Conservation (phyloP, 1,140 invertebrate genomes). For the Bombus sylvicola region DNA sequence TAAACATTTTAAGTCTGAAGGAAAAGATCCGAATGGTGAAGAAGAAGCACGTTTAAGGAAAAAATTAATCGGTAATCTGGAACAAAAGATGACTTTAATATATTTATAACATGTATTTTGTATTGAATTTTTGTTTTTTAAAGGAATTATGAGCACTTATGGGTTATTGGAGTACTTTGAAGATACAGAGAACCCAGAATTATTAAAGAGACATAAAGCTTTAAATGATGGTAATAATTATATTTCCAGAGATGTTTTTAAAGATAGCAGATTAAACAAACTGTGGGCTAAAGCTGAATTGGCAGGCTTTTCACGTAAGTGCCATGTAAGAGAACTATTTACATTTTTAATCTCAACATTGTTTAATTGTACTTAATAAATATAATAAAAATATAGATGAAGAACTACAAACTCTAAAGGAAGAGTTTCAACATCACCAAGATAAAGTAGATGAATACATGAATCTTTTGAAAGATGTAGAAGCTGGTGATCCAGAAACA, state of each 20-base stretch:
- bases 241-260: constrained; percentile 89
- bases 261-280: constrained; percentile 95
- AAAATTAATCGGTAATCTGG: constrained; percentile 87
- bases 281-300: constrained; percentile 95
- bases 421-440: constrained; percentile 96
- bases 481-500: constrained; percentile 81
- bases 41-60: constrained; percentile 92
- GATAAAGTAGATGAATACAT: constrained; percentile 96
- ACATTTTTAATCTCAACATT: neutral
- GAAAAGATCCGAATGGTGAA: constrained; percentile 92
- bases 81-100: neutral
- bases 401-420: constrained; percentile 91
- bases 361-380: neutral
- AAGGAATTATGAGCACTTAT: constrained; percentile 91
- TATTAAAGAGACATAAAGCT: constrained; percentile 78
- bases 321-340: neutral
- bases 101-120: neutral
- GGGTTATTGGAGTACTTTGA: constrained; percentile 91
- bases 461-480: constrained; percentile 88
- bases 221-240: constrained; percentile 79
- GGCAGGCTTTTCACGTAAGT: constrained; percentile 89
- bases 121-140: constrained; percentile 47
- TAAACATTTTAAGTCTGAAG: constrained; percentile 92
- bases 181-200: constrained; percentile 85
- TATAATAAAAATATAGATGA: constrained; percentile 82